Evolutionary conservation across 1,140 invertebrate genomes (phyloP), one percentile per base, ranked within the genome.

Genomic region (Lepidurus packardi): DNA sequence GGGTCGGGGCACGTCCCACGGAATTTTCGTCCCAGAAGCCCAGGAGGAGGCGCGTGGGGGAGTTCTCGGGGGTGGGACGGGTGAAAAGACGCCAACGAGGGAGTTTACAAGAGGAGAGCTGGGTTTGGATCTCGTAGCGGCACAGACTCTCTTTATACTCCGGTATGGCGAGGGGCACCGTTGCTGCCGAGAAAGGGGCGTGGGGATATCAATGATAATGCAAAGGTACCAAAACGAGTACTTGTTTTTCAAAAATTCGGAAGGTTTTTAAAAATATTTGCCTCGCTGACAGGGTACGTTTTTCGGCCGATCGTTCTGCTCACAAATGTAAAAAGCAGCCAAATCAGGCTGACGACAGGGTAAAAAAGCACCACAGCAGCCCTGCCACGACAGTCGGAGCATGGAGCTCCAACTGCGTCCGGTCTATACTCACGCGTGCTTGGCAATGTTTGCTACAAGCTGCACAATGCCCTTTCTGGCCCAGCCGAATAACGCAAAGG

Each of bases 321-420:
- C 53, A 65, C 53, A 65, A 65, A n/a, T 65, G n/a, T 21, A 13
- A 65, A 16, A 65, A 47, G 16, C 45, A 47, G 16, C 5, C 45
- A 16, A 65, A 47, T 2, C 45, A 47, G 16, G 45, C 45, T 47
- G 10, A 47, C 45, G 53, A 65, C 53, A n/a, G 53, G 53, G 53
- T 7, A 65, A 65, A 65, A 65, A 65, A 65, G 53, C 53, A 11
- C 9, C 53, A 65, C 53, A 21, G 34, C 34, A 34, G 34, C 34
- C 53, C 53, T 65, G 53, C 53, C 53, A 65, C 53, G 53, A 65
- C 53, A 65, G 53, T 65, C 53, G 53, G 53, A 65, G 53, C 53
- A 65, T 65, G 13, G 53, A 65, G 53, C 53, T 65, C 53, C 53
- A 65, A 65, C 53, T 65, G 53, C 53, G 53, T 65, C 53, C 53